Evolutionary conservation across 2,797 vertebrate genomes (phyloP).

Genomic region (Liasis olivaceus): DNA sequence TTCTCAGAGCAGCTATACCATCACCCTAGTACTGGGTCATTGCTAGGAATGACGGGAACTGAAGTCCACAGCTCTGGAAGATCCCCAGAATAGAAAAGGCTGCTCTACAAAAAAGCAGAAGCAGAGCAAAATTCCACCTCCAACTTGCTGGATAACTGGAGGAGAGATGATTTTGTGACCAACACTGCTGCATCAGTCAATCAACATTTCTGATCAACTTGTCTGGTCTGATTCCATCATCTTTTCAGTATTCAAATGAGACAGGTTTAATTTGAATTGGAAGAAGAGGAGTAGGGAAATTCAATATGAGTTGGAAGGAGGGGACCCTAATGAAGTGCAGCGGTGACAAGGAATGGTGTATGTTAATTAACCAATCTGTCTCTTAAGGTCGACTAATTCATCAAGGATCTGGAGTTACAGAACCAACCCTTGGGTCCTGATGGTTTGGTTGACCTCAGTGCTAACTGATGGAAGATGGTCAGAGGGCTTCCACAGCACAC

Average conservation of each 20-base stretch:
- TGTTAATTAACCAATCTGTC: neutral
- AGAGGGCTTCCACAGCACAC: neutral
- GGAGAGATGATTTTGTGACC: no score
- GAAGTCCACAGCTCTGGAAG: no score
- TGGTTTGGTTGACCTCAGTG: neutral
- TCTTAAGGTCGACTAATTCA: neutral
- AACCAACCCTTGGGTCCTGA: neutral
- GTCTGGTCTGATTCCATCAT: no score
- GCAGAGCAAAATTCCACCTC: no score
- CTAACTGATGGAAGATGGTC: neutral
- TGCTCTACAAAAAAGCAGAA: no score
- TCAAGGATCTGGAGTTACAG: neutral
- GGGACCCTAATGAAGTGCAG: neutral
- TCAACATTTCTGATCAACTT: no score
- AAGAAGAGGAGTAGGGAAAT: neutral
- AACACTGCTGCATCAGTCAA: no score
- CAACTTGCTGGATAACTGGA: no score
- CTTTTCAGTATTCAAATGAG: neutral
- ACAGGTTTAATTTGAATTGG: neutral
- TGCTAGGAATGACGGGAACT: neutral
- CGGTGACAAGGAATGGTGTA: neutral
- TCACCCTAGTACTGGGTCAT: neutral
- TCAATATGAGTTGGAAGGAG: neutral
- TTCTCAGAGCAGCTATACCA: neutral
- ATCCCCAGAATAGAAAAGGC: no score